Base-by-base conservation (phyloP, 2,113 vertebrate genomes). In the Cebidichthys violaceus region DNA sequence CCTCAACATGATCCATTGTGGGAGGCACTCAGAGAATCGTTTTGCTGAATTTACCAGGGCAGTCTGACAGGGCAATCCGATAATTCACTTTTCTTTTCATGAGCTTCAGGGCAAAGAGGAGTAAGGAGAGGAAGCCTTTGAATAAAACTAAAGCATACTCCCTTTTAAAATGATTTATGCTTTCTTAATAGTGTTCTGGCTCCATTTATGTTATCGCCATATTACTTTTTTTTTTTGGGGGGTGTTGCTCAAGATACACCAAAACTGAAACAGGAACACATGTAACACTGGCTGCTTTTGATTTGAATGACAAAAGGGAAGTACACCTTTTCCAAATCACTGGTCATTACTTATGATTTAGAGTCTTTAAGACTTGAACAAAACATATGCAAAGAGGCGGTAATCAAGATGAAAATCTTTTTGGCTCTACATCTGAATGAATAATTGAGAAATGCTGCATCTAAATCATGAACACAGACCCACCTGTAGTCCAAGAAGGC, bases 401-500 rank as follows among this genome's bases (percentile, higher is more conserved):
- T 60, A 76, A 83, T 86, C 55, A 45, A 76, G 77, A 82, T 73
- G 9, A 54, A 80, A 68, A 69, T 64, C 18, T 29, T 17, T 39
- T 62, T 84, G 76, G 79, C 27, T 59, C 35, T 29, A 59, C 20
- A 61, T 77, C 22, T 81, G 47, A 72, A 83, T 71, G 52, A 78
- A 55, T 73, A 70, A 85, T 62, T 77, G 47, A 68, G 35, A 72
- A 41, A 68, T 41, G 33, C 39, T 65, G 62, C 24, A 78, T 79
- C 11, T 1, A 55, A 76, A 73, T 73, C 37, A 52, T 14, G 4
- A 70, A 65, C 37, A 73, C 43, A 64, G 20, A 92, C 93, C 41
- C 94, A 99, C 98, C 98, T 98, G 70, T 98, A 98, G 90, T 99
- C 96, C 93, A 99, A 91, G 90, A 98, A 99, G 27, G 96, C 97